Evolutionary conservation across 2,797 vertebrate species (phyloP).

Genomic region (Periparus ater): DNA sequence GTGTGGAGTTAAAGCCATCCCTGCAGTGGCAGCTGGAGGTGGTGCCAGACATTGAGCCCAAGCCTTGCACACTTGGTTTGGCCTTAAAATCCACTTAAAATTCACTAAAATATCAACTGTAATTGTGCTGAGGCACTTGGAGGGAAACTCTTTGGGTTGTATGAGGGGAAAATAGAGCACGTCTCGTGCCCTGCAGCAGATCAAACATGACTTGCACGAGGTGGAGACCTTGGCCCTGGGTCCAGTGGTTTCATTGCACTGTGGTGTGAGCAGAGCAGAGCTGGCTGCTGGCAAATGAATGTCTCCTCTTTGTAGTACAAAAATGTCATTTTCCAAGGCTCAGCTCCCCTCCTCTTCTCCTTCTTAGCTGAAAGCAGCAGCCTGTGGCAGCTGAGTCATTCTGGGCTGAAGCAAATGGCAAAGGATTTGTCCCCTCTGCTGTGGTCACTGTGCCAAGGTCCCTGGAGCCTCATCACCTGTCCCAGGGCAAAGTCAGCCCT

Average conservation of each 20-base stretch:
- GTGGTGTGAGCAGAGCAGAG: background rate
- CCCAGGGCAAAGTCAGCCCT: background rate
- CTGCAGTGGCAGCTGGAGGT: background rate
- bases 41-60: background rate
- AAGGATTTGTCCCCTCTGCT: background rate
- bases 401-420: background rate
- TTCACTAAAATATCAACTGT: background rate
- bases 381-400: background rate
- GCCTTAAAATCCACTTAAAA: background rate
- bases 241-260: background rate
- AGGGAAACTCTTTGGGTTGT: background rate
- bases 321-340: background rate
- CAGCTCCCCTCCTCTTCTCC: background rate
- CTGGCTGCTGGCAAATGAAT: background rate
- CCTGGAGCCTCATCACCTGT: background rate
- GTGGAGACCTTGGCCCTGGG: background rate
- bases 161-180: conserved; percentile 8
- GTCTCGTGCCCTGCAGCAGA: background rate
- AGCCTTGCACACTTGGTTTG: background rate
- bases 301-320: background rate
- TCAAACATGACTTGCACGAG: background rate
- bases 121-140: background rate
- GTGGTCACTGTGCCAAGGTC: background rate
- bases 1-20: background rate
- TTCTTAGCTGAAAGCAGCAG: background rate